Evolutionary conservation across 2,888 invertebrate species (phyloP), one percentile per base, ranked within the genome.

Genomic region (Margaritifera margaritifera): DNA sequence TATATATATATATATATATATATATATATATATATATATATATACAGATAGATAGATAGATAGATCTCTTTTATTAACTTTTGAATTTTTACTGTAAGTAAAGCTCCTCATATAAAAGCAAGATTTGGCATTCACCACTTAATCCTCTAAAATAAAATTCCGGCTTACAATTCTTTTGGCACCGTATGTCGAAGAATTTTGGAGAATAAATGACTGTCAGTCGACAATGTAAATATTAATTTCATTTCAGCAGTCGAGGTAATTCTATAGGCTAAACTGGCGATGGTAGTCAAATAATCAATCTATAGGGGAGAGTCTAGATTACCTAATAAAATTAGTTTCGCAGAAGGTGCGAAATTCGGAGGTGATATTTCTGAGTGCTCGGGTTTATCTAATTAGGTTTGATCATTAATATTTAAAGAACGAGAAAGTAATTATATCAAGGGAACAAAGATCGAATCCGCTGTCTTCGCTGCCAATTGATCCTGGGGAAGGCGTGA

Each of bases 381-480:
- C 74, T 68, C 66, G 72, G 71, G 72, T 69, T 83, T 78, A 81
- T 83, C 76, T 77, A 81, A 83, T 83, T 81, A 80, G 62, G 66
- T 56, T 42, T 61, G 66, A 73, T 77, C 82, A 83, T 83, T 79
- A 83, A 83, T 83, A 80, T 80, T 81, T 79, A 79, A 82, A 70
- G 72, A 71, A 72, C 71, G 78, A 77, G 77, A 72, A 72, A 67
- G 69, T 81, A 83, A 83, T 83, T 81, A 77, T 73, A 81, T 81
- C 74, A 80, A 71, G 71, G 65, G 72, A 68, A 64, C 69, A 55
- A 63, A 67, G 77, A 79, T 79, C 76, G 77, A 82, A 80, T 80
- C 80, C 78, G 71, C 78, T 73, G 74, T 74, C 77, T 77, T 77
- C 69, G 67, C 65, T 69, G 65, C 68, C 73, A 73, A 77, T 77